A percentile compares a stretch with the other conserved stretches of the same genome.
phyloP scores from a whole-genome alignment of 2,888 invertebrate genomes.

The Ophion slaviceki region DNA sequence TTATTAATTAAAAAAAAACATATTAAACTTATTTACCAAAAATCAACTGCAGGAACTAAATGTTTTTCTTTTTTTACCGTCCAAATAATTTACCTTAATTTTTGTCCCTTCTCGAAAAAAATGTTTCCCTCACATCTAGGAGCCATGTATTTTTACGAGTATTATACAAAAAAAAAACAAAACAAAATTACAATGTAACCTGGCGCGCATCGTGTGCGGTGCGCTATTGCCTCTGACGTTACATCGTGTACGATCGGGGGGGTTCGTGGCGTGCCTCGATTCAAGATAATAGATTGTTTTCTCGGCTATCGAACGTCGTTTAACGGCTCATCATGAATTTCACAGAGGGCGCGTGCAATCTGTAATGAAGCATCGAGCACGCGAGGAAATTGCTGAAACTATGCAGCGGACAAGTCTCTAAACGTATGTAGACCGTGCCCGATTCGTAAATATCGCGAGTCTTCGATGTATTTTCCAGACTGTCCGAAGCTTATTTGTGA shows the following conservation, averaged over 20 bases:
- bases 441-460: constrained; percentile 64
- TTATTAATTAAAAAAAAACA: not conserved
- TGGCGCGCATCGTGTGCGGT: constrained; percentile 13
- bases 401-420: constrained; percentile 29
- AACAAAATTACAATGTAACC: constrained; percentile 51
- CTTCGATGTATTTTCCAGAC: constrained; percentile 19
- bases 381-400: constrained; percentile 65
- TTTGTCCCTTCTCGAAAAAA: not conserved
- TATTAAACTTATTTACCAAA: not conserved
- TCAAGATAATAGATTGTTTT: constrained; percentile 75
- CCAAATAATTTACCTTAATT: not conserved
- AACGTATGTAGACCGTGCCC: constrained; percentile 65
- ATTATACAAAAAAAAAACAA: not conserved
- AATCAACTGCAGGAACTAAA: not conserved
- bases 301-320: constrained; percentile 77
- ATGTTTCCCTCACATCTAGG: not conserved
- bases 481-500: not conserved
- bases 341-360: constrained; percentile 77
- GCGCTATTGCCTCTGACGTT: not conserved
- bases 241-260: not conserved
- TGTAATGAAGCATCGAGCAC: constrained; percentile 78
- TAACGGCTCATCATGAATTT: constrained; percentile 80
- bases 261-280: constrained; percentile 49
- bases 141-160: not conserved
- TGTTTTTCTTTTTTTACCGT: not conserved